phyloP scores from a whole-genome alignment of 2,113 vertebrate genomes.

The Atherinomorus stipes region DNA sequence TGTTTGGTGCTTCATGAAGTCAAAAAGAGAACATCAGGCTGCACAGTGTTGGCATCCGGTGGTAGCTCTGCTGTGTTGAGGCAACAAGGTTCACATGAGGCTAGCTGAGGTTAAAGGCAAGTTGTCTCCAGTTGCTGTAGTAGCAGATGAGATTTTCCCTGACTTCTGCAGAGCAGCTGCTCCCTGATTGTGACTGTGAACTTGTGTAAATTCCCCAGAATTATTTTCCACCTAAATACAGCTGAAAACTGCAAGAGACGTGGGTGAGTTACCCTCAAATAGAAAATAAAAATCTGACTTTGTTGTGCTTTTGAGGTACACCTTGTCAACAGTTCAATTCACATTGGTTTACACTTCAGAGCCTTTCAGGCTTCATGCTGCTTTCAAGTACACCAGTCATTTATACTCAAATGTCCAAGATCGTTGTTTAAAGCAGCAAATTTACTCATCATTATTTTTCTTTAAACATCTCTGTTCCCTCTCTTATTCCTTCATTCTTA shows the following conservation, averaged over 20 bases:
- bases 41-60: not conserved
- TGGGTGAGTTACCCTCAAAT: not conserved
- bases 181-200: not conserved
- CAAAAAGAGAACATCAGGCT: not conserved
- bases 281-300: not conserved
- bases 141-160: not conserved
- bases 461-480: too few species aligned
- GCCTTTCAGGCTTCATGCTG: not conserved
- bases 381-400: not conserved
- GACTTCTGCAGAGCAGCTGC: too few species aligned
- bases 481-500: too few species aligned
- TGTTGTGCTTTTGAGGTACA: not conserved
- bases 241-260: too few species aligned
- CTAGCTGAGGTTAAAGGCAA: not conserved
- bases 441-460: too few species aligned
- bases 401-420: too few species aligned
- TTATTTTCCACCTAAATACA: too few species aligned
- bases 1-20: not conserved
- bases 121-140: not conserved
- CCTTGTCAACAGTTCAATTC: not conserved
- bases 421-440: too few species aligned
- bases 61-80: not conserved
- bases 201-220: not conserved
- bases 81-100: not conserved
- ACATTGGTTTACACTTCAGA: not conserved